These are phyloP conservation scores for Gastracanthus pulcherrimus DNA, from an alignment of 2,888 invertebrate genomes.

Conservation along the genomic window DNA sequence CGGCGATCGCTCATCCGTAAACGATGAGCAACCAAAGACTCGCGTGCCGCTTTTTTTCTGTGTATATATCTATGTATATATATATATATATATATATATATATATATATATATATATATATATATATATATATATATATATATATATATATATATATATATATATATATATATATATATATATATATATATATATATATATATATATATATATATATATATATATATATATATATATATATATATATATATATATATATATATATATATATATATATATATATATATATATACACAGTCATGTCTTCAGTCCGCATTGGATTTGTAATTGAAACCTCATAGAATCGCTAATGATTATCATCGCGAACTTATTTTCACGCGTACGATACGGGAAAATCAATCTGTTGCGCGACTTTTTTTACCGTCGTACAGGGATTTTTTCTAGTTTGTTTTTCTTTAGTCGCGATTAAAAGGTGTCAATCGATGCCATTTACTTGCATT, in stretches of 20 bases:
- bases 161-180: neutral
- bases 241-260: neutral
- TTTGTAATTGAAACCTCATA: neutral
- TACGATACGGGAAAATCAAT: neutral
- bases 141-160: neutral
- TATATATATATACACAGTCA: neutral
- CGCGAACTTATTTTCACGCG: constrained; percentile 2
- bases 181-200: neutral
- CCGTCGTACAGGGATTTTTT: too few species aligned
- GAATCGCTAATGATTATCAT: neutral
- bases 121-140: neutral
- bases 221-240: neutral
- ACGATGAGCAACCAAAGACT: neutral
- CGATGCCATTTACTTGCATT: neutral
- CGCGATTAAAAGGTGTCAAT: neutral
- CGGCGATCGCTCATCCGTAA: constrained; percentile 3
- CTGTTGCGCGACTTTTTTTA: too few species aligned
- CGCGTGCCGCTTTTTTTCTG: neutral
- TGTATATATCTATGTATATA: neutral
- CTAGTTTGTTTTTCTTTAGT: neutral
- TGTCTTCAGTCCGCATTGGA: too few species aligned
- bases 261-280: neutral
- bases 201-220: neutral
- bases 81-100: neutral
- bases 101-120: neutral